Base-by-base conservation (phyloP, 2,888 invertebrate genomes). In the Seira ritae region DNA sequence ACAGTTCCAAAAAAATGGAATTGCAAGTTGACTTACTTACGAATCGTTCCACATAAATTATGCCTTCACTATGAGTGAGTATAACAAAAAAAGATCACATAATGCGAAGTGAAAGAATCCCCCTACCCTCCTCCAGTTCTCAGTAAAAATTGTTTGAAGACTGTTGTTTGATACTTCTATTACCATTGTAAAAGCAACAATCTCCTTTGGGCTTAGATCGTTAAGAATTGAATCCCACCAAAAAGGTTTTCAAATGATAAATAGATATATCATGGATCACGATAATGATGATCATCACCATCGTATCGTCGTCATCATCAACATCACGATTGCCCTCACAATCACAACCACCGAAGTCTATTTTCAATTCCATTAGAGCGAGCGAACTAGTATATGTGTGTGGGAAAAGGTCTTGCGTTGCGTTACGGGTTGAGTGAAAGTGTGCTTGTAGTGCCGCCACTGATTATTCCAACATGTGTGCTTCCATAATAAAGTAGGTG, bases 401-500 rank as follows among this genome's bases (percentile, higher is more conserved):
- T 46, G 19, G n/a, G 62, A 62, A 62, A 22, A 62, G 62, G 20
- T 15, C 42, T 50, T 71, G 68, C 20, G 37, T 70, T 4, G 20
- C 2, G 31, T 46, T 62, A 20, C 66, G 19, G 55, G 31, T 31
- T 31, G 3, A 31, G 31, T 4, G 31, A 31, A 31, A 31, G 31
- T 31, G 31, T 20, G 70, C 15, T 74, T 62, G 68, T 22, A 73
- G 72, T 73, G 22, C 8, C 3, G 31, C 60, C 68, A 67, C 74
- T 80, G 80, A 80, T 80, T 80, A 80, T 80, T 74, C 73, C 71
- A 74, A 80, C 55, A 60, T 69, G 74, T 74, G 74, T 69, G 79
- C 24, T 74, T 80, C 74, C 80, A 80, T 80, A 80, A 80, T 68
- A 74, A 73, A 68, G 60, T 74, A 46, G 73, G 68, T n/a, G 10